Base-by-base conservation (phyloP, 2,113 vertebrate species). In the Notarius lentiginosus region DNA sequence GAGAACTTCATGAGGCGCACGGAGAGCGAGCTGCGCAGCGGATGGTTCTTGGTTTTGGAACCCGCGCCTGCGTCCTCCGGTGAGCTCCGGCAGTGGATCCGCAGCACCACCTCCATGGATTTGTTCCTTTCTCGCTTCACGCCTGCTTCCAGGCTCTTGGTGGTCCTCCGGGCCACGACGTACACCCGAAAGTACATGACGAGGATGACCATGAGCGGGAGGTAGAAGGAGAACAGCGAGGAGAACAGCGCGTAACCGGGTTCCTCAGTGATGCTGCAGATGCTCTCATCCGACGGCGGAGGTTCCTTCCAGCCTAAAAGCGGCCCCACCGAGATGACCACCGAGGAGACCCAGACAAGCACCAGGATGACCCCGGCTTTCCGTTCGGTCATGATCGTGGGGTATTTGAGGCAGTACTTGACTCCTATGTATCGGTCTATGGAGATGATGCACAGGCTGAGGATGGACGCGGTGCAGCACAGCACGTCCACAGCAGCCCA, bases 401-500 rank as follows among this genome's bases (percentile, higher is more conserved):
- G 98, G 94, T 99, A 99, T 91, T 97, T 98, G 27, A 99, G 95
- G 20, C 98, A 99, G 95, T 99, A 92, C 88, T 98, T 98, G 2
- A 99, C 98, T 0, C 98, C 98, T 0, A 99, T 97, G 89, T 99
- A 99, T 4, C 98, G 95, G 94, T 99, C 98, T 91, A 99, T 94
- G 0, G 98, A 99, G 93, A 99, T 99, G 90, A 98, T 95, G 91
- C 98, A 99, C 60, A 99, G 95, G 94, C 98, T 99, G 93, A 99
- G 97, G 93, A 99, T 99, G 90, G 98, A 99, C 47, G 98, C 98
- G 0, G 98, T 99, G 94, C 98, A 99, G 92, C 98, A 99, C 49
- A 99, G 94, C 89, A 99, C 98, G 22, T 99, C 98, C 95, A 99
- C 98, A 0, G 98, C 98, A 0, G 98, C 98, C 98, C 98, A 99